Evolutionary conservation across 2,888 invertebrate genomes (phyloP).

Genomic region (Xanthorhoe designata): DNA sequence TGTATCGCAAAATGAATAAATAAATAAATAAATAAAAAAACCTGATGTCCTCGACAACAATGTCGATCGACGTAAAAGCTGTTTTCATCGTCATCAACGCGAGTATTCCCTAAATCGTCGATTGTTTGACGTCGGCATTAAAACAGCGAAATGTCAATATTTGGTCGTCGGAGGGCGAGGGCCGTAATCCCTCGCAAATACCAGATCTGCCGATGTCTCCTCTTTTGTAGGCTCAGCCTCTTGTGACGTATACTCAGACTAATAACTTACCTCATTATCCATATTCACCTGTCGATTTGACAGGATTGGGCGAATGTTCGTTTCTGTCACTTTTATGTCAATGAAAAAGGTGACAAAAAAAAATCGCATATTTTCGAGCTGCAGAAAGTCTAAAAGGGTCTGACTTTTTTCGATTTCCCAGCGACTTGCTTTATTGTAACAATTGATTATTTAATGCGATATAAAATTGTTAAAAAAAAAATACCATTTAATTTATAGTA

Average conservation of each 20-base stretch:
- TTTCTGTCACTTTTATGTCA: no score
- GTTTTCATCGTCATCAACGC: conserved; percentile 40
- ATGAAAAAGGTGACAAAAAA: no score
- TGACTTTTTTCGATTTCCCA: no score
- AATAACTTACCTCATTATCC: neutral
- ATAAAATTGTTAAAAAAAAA: no score
- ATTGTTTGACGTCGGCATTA: conserved; percentile 85
- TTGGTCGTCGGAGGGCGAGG: conserved; percentile 67
- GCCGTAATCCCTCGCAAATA: conserved; percentile 78
- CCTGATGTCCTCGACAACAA: no score
- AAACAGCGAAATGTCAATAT: conserved; percentile 84
- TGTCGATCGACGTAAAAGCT: neutral
- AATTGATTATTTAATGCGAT: no score
- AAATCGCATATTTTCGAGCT: no score
- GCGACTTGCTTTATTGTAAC: no score
- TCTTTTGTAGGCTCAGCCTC: conserved; percentile 53
- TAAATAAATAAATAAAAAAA: no score
- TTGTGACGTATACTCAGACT: conserved; percentile 30
- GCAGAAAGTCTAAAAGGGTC: no score
- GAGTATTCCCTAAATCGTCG: conserved; percentile 70
- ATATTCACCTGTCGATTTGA: neutral
- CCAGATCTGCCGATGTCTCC: conserved; percentile 66
- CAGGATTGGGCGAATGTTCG: neutral
- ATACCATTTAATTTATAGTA: no score
- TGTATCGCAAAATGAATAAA: no score